phyloP scores from a whole-genome alignment of 1,140 invertebrate species.

The Penaeus indicus region DNA sequence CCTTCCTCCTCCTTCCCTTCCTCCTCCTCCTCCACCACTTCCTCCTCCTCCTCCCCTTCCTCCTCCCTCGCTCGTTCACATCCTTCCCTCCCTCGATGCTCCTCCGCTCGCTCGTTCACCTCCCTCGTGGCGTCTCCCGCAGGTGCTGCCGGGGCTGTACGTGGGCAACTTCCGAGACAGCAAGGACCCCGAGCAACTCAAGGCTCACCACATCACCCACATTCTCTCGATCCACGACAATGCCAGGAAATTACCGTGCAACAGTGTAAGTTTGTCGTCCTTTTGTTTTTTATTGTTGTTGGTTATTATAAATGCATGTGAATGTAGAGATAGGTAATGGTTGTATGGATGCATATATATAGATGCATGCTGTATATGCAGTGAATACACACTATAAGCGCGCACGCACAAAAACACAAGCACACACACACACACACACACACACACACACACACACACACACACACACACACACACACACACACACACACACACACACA shows the following conservation, averaged over 20 bases:
- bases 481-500: too few relatives aligned
- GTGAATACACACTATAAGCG: too few relatives aligned
- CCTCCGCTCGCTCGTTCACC: not conserved
- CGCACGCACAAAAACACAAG: too few relatives aligned
- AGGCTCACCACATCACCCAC: constrained; percentile 92
- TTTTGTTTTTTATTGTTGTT: not conserved
- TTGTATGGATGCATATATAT: too few relatives aligned
- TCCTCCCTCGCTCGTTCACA: not conserved
- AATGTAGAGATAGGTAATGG: too few relatives aligned
- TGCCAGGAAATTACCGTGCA: constrained; percentile 79
- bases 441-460: too few relatives aligned
- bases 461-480: too few relatives aligned
- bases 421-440: too few relatives aligned
- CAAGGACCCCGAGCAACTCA: constrained; percentile 88
- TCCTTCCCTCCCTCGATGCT: not conserved
- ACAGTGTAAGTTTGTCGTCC: constrained; percentile 78
- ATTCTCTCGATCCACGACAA: constrained; percentile 96
- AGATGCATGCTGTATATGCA: too few relatives aligned
- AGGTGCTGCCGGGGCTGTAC: constrained; percentile 89
- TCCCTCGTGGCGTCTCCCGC: constrained; percentile 64
- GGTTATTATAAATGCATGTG: not conserved
- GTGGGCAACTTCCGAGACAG: constrained; percentile 85
- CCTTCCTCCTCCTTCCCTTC: too few relatives aligned
- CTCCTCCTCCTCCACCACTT: too few relatives aligned
- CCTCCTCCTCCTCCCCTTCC: too few relatives aligned